Conservation (phyloP, 2,113 vertebrate genomes). For the Pavo muticus region DNA sequence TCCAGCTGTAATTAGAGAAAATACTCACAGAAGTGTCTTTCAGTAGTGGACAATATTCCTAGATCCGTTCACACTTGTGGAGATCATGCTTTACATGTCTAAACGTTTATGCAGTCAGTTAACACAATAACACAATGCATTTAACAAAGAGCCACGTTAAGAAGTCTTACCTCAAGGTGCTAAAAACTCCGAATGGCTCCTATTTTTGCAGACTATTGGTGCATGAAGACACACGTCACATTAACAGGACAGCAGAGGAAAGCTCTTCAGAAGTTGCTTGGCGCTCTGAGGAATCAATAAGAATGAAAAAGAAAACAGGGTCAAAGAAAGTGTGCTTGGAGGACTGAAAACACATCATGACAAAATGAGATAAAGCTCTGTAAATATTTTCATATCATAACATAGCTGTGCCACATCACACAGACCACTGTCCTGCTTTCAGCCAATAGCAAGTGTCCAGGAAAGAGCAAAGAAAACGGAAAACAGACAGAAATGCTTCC, state of each 20-base stretch:
- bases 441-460: not conserved
- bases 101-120: not conserved
- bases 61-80: not conserved
- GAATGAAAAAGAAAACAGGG: constrained; percentile 3
- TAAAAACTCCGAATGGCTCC: not conserved
- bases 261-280: not conserved
- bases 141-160: not conserved
- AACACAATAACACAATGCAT: not conserved
- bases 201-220: not conserved
- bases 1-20: not conserved
- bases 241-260: not conserved
- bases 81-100: not conserved
- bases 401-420: not conserved
- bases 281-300: not conserved
- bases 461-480: rapidly evolving
- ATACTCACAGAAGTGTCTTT: not conserved
- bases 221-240: not conserved
- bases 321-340: not conserved
- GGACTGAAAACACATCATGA: not conserved
- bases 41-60: not conserved
- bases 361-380: not conserved
- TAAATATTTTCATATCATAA: not conserved
- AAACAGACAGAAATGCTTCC: not conserved
- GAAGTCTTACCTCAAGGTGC: constrained; percentile 38
- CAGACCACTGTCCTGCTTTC: not conserved